A percentile compares a stretch with the other conserved stretches of the same genome.
Evolutionary conservation across 2,797 vertebrate species (phyloP).

Genomic region (Sylvia borin): DNA sequence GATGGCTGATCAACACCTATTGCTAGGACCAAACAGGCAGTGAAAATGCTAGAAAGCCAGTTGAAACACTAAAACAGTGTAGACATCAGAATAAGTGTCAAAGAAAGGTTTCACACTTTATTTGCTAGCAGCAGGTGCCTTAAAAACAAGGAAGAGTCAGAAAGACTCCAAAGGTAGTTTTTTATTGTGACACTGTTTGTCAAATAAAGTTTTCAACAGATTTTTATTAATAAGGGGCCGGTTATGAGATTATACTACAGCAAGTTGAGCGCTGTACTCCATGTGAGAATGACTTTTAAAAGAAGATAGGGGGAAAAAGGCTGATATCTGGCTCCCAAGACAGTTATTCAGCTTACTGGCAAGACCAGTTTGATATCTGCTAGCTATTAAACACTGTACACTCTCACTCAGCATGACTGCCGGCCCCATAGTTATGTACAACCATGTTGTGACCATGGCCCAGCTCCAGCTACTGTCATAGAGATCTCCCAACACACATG

Average conservation of each 20-base stretch:
- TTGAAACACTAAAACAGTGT: background rate
- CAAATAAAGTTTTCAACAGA: background rate
- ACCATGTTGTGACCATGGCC: background rate
- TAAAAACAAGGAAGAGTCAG: background rate
- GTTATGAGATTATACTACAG: background rate
- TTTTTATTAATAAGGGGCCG: background rate
- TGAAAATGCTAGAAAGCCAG: background rate
- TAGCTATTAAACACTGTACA: background rate
- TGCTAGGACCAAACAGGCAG: background rate
- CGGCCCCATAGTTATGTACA: background rate
- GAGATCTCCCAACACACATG: background rate
- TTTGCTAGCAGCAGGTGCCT: background rate
- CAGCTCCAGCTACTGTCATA: background rate
- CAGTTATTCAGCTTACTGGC: background rate
- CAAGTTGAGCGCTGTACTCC: background rate
- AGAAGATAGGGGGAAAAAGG: background rate
- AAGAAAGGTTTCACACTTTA: background rate
- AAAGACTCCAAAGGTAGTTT: background rate
- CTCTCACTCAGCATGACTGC: background rate
- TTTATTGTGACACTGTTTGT: background rate
- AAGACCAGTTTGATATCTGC: background rate
- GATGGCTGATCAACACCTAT: background rate
- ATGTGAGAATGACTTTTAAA: background rate
- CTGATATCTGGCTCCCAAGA: background rate
- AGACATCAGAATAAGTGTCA: background rate